Conservation (phyloP, 1,140 invertebrate genomes). For the Acromyrmex echinatior region DNA sequence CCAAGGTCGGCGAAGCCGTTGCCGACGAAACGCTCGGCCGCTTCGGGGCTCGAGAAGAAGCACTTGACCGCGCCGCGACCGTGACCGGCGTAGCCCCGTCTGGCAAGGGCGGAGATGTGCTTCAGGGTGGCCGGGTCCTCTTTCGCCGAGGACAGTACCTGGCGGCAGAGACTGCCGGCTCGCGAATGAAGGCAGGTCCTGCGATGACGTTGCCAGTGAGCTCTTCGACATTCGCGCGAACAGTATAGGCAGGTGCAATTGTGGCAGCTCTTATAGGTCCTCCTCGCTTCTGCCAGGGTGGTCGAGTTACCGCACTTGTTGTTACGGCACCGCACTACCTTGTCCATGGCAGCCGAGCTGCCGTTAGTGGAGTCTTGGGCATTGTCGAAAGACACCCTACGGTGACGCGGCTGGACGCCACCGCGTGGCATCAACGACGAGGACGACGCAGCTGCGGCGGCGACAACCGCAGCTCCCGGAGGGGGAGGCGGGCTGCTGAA, state of each 20-base stretch:
- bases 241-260: constrained; percentile 97
- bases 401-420: constrained; percentile 71
- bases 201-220: constrained; percentile 96
- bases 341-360: constrained; percentile 74
- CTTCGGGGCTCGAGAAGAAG: constrained; percentile 94
- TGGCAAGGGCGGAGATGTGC: constrained; percentile 93
- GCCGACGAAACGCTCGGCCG: constrained; percentile 93
- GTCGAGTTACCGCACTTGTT: constrained; percentile 91
- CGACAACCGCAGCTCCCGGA: constrained; percentile 52
- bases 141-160: constrained; percentile 95
- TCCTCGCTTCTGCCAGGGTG: constrained; percentile 89
- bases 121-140: constrained; percentile 92
- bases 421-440: constrained; percentile 33
- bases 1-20: constrained; percentile 90
- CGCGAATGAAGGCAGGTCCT: constrained; percentile 96
- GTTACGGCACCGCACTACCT: constrained; percentile 91
- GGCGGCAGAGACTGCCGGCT: constrained; percentile 94
- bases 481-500: too few relatives aligned
- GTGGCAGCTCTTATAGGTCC: constrained; percentile 95
- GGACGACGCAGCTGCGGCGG: constrained; percentile 53
- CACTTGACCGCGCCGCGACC: constrained; percentile 97
- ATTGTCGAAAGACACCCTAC: constrained; percentile 86
- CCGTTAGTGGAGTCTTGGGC: constrained; percentile 71
- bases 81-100: constrained; percentile 92
- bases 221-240: constrained; percentile 93